These are phyloP conservation scores for Halyomorpha halys DNA, from an alignment of 1,140 invertebrate species.

Conservation along the genomic window DNA sequence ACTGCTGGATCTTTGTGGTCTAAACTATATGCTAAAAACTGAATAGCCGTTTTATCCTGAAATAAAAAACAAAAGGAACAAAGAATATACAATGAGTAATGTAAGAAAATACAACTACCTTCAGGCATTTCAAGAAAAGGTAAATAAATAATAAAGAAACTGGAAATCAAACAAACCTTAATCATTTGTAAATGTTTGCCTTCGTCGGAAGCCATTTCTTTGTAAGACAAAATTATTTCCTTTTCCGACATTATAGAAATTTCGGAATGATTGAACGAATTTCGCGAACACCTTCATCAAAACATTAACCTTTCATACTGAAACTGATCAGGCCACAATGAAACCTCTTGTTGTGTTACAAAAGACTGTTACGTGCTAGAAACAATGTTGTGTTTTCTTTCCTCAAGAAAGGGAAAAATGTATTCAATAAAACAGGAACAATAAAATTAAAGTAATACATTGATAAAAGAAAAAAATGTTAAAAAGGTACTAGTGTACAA, in stretches of 20 bases:
- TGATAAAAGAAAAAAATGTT: too few relatives aligned
- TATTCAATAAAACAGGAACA: too few relatives aligned
- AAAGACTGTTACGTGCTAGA: too few relatives aligned
- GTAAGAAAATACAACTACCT: background rate
- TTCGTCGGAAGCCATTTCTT: conserved; percentile 11
- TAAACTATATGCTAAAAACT: conserved; percentile 24
- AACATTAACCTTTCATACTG: too few relatives aligned
- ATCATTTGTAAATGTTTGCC: conserved; percentile 18
- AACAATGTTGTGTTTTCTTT: too few relatives aligned
- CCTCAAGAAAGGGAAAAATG: too few relatives aligned
- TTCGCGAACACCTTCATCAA: too few relatives aligned
- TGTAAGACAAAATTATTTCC: conserved; percentile 20
- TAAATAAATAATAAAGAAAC: background rate
- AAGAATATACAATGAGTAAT: background rate
- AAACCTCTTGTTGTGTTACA: too few relatives aligned
- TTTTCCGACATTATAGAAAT: conserved; percentile 7
- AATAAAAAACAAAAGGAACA: conserved; percentile 3
- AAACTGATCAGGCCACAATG: too few relatives aligned
- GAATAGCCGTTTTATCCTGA: conserved; percentile 25
- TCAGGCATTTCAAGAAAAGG: background rate
- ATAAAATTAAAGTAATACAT: too few relatives aligned
- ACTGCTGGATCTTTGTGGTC: conserved; percentile 21
- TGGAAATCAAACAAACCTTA: conserved; percentile 12
- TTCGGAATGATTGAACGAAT: too few relatives aligned
- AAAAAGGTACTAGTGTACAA: too few relatives aligned